Conservation (phyloP, 1,140 invertebrate species). For the Drosophila rufa region DNA sequence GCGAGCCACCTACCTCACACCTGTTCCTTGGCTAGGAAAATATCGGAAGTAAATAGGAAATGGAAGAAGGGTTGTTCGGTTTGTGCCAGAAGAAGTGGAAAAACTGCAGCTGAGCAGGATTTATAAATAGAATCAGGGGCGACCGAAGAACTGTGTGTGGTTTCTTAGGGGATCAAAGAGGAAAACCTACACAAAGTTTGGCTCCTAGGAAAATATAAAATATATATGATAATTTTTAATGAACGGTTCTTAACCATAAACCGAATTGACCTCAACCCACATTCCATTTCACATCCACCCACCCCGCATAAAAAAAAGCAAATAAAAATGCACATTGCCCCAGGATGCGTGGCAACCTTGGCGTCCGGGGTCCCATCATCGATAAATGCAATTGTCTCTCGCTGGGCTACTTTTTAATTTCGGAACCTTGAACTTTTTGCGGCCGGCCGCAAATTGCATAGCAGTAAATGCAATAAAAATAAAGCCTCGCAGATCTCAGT, state of each 20-base stretch:
- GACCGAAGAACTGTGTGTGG: neutral
- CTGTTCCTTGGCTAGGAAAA: slow-evolving; percentile 33
- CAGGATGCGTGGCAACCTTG: slow-evolving; percentile 47
- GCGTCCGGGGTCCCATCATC: slow-evolving; percentile 30
- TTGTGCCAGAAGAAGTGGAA: too few relatives aligned
- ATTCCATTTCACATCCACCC: slow-evolving; percentile 16
- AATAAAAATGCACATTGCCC: slow-evolving; percentile 27
- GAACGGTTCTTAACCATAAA: neutral
- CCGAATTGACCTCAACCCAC: slow-evolving; percentile 25
- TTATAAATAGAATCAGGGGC: slow-evolving; percentile 19
- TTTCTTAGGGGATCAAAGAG: slow-evolving; percentile 5
- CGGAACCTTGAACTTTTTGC: slow-evolving; percentile 76
- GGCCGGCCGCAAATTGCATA: slow-evolving; percentile 61
- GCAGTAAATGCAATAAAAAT: slow-evolving; percentile 69
- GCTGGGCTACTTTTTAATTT: slow-evolving; percentile 80
- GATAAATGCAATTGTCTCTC: slow-evolving; percentile 32
- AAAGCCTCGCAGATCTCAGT: slow-evolving; percentile 68
- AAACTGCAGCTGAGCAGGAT: slow-evolving; percentile 10
- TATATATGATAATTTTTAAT: neutral
- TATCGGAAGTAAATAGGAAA: slow-evolving; percentile 36
- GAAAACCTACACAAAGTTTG: neutral
- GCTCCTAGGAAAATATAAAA: neutral
- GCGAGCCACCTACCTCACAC: slow-evolving; percentile 56
- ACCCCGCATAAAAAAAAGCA: slow-evolving; percentile 7
- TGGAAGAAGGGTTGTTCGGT: slow-evolving; percentile 22